A percentile compares a stretch with the other conserved stretches of the same genome.
Evolutionary conservation across 1,140 invertebrate genomes (phyloP).

Genomic region (Drosophila elegans): DNA sequence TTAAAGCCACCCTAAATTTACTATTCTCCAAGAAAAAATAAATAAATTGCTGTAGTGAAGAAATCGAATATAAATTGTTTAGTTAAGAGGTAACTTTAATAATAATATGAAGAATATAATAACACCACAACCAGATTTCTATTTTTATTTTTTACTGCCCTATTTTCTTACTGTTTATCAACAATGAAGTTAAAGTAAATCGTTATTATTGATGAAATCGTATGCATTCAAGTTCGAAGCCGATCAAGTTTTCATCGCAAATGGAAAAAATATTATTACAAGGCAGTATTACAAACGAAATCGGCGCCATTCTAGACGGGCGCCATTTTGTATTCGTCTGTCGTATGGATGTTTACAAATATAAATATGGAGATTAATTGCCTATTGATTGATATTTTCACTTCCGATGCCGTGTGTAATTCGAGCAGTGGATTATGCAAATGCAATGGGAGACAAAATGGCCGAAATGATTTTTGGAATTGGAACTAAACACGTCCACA

Average conservation of each 20-base stretch:
- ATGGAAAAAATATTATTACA: slow-evolving; percentile 26
- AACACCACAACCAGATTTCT: background rate
- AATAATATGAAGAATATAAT: background rate
- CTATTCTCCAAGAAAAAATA: too few relatives aligned
- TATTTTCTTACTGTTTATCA: slow-evolving; percentile 9
- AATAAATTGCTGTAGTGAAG: too few relatives aligned
- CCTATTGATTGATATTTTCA: slow-evolving; percentile 1
- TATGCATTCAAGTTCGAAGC: slow-evolving; percentile 1
- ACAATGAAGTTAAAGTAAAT: background rate
- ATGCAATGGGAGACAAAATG: slow-evolving; percentile 39
- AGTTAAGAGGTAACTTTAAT: background rate
- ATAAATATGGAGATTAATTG: background rate
- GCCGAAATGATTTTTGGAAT: slow-evolving; percentile 11
- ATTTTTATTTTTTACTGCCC: background rate
- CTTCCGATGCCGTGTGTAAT: slow-evolving; percentile 28
- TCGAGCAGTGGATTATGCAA: slow-evolving; percentile 22
- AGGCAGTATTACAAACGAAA: slow-evolving; percentile 1
- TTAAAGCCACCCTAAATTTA: too few relatives aligned
- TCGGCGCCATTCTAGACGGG: slow-evolving; percentile 3
- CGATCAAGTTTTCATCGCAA: slow-evolving; percentile 4
- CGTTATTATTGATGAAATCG: background rate
- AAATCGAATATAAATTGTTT: too few relatives aligned
- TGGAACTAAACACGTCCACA: slow-evolving; percentile 56
- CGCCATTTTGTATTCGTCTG: slow-evolving; percentile 41
- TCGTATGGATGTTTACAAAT: background rate